These are phyloP conservation scores for Oscheius sp. DNA, from an alignment of 1,140 invertebrate species.

Conservation along the genomic window DNA sequence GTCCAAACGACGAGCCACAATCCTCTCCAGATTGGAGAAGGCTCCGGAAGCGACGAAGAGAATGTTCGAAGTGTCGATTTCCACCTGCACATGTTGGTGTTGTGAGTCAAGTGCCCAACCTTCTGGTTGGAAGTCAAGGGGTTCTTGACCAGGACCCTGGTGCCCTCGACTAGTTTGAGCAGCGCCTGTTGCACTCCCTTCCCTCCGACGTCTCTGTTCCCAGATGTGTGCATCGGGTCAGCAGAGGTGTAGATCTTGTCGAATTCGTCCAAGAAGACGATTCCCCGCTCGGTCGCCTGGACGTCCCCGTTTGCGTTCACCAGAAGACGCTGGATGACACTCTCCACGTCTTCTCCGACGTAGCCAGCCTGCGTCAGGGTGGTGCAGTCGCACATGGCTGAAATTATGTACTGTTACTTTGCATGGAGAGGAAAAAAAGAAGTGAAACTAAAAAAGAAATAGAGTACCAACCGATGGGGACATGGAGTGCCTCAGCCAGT, in stretches of 20 bases:
- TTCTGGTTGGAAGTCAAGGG: constrained; percentile 16
- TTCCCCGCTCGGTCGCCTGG: constrained; percentile 78
- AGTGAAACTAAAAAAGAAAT: no score
- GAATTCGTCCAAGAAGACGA: constrained; percentile 97
- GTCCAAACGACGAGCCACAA: constrained; percentile 86
- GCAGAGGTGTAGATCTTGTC: constrained; percentile 79
- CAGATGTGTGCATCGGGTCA: constrained; percentile 78
- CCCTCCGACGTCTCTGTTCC: constrained; percentile 87
- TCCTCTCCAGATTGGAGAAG: constrained; percentile 82
- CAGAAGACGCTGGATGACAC: constrained; percentile 73
- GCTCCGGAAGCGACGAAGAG: constrained; percentile 99
- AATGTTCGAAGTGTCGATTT: constrained; percentile 98
- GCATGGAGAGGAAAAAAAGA: no score
- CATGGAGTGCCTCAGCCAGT: constrained; percentile 80
- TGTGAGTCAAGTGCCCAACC: background rate
- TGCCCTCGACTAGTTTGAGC: constrained; percentile 87
- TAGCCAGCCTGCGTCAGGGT: constrained; percentile 99
- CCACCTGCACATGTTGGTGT: background rate
- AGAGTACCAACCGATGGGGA: no score
- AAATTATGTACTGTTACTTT: no score
- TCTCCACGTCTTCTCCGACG: constrained; percentile 99
- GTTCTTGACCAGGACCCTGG: constrained; percentile 13
- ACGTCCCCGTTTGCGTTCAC: constrained; percentile 82
- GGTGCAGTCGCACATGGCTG: constrained; percentile 97
- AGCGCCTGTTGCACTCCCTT: constrained; percentile 91